Base-by-base conservation (phyloP, 2,888 invertebrate genomes). In the Drosophila paranaensis region DNA sequence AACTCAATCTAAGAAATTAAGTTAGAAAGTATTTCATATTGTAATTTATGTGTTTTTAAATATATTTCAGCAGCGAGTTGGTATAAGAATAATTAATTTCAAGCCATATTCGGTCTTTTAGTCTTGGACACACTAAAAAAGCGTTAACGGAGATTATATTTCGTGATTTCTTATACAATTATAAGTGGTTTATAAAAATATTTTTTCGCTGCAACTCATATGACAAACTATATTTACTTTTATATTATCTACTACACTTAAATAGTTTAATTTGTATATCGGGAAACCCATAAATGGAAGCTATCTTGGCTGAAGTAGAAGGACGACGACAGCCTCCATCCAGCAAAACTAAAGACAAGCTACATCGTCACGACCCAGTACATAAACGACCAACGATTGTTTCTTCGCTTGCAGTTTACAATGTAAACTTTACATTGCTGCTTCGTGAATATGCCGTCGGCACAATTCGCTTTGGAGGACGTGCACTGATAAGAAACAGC, bases 401-500 rank as follows among this genome's bases (percentile, higher is more conserved):
- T 30, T 30, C 3, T 30, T 4, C 30, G 30, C 30, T 1, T 6
- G 6, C 30, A 30, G 30, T 30, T 30, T 30, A n/a, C n/a, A n/a
- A n/a, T n/a, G n/a, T n/a, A n/a, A n/a, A n/a, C n/a, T n/a, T n/a
- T n/a, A 30, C 3, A 30, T 4, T 30, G 30, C 30, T 6, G 4
- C 6, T 30, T 30, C 30, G 30, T 30, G 30, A 30, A 30, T 30
- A 30, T 30, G 0, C 6, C 30, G 5, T 6, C 30, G 6, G 3
- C 6, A 30, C 30, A 30, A 30, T 30, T 30, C 30, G 30, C 30
- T 30, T 30, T 30, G 3, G 30, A 30, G 30, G 30, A 2, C 3
- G 30, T 30, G 30, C 30, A 30, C 30, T 30, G 3, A 30, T 30
- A 6, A 6, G 30, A 92, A 93, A 61, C 89, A 94, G 53, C 90